Evolutionary conservation across 2,797 vertebrate species (phyloP), one percentile per base, ranked within the genome.

Genomic region (Okamejei kenojei): DNA sequence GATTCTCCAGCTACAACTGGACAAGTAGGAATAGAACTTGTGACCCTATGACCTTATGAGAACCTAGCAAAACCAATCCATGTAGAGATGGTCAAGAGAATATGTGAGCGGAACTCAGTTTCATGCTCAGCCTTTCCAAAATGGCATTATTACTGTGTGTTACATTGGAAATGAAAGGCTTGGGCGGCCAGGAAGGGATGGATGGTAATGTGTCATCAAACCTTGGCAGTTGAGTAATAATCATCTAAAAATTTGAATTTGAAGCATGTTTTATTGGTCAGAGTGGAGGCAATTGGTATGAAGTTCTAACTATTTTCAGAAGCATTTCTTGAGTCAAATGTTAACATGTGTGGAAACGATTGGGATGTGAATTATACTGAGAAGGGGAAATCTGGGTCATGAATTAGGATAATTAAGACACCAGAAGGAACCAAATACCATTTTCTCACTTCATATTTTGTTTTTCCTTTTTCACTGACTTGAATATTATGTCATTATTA

Each of bases 71-170:
- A 23, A 19, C 7, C 73, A 76, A 2, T 76, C 73, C 26, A 26
- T 13, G 5, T 19, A 74, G 71, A 8, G 26, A 65, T 29, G 38
- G 13, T n/a, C 19, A 1, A 0, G 0, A 23, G 7, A 58, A 0
- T n/a, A 0, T 54, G 45, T 54, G 45, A 54, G 45, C 2, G 3
- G 45, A 54, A 54, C 4, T 6, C 5, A 0, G 45, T 54, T 54
- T 54, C 45, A 68, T 11, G 17, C 17, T 11, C 17, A 68, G 17
- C 17, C 65, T 68, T 17, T 11, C 2, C 65, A 68, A 17, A 68
- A 17, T 68, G 2, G 17, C 65, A 68, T 68, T 17, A 68, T 68
- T 68, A 17, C 2, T 68, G 11, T 68, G 65, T 68, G 65, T 68
- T 13, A 17, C 65, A 11, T 68, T 68, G 65, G 65, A 3, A 68